Percentiles rank a stretch among this genome's conserved stretches.
phyloP scores from a whole-genome alignment of 1,140 invertebrate species.

The Anthonomus grandis region DNA sequence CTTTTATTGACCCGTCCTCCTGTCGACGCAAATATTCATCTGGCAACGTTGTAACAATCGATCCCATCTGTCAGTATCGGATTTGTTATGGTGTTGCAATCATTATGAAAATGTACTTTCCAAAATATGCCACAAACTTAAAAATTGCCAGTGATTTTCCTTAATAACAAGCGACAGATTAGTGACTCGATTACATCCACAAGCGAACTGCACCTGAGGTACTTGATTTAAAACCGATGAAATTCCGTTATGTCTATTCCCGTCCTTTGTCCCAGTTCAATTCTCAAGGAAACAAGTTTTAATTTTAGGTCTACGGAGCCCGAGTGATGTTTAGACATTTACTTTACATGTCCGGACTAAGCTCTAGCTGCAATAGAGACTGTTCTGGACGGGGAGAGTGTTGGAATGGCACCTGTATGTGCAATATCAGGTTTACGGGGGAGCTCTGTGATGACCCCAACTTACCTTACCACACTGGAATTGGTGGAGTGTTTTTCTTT shows the following conservation, averaged over 20 bases:
- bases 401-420: conserved; percentile 85
- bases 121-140: no score
- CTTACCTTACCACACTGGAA: conserved; percentile 62
- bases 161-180: no score
- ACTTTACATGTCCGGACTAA: conserved; percentile 45
- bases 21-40: no score
- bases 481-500: conserved; percentile 78
- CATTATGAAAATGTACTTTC: no score
- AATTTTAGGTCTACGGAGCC: conserved; percentile 6
- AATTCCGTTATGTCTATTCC: no score
- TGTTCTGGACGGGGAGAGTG: conserved; percentile 90
- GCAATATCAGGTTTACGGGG: conserved; percentile 72
- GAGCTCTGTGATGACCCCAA: conserved; percentile 62
- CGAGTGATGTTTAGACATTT: conserved; percentile 44
- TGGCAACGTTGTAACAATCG: no score
- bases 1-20: no score
- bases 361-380: conserved; percentile 54
- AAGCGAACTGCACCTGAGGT: background rate
- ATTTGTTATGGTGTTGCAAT: no score
- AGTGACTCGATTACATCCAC: background rate
- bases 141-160: no score
- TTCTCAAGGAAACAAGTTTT: no score
- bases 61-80: no score
- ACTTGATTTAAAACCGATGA: background rate
- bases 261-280: conserved; percentile 17